Evolutionary conservation across 2,113 vertebrate genomes (phyloP), one percentile per base, ranked within the genome.

Genomic region (Hemicordylus capensis): DNA sequence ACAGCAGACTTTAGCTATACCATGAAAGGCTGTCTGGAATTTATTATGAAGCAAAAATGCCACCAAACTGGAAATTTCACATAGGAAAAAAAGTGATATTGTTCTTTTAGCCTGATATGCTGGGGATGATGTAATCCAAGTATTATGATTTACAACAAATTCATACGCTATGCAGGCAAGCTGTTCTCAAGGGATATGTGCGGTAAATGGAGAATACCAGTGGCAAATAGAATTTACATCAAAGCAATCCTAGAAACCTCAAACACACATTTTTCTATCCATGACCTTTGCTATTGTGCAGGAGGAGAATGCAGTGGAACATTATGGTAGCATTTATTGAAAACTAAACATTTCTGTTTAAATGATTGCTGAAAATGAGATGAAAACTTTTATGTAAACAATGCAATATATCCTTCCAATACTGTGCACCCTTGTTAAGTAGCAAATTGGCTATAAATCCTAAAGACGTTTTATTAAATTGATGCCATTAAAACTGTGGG

Each of bases 41-140:
- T 93, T 96, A 95, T 96, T 97, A 95, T 88, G 87, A 90, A 93
- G 67, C 80, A 95, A 90, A 94, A 96, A 95, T 91, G 92, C 91
- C 95, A 96, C 93, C 94, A 94, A 96, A 95, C 93, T 95, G 93
- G 93, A 95, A 95, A 95, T 92, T 95, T 90, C 89, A 95, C 87
- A 94, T 81, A 83, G 81, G 17, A 76, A 28, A 77, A 69, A 74
- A 80, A 90, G 85, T 85, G 75, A 80, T 86, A 91, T 87, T 87
- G 82, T 91, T 86, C 90, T 95, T 95, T 95, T 92, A 90, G 90
- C 83, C 86, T 84, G 87, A 93, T 93, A 95, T 85, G 89, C 80
- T 95, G 90, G 85, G 94, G 93, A 86, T 96, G 93, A 97, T 94
- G 88, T 92, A 95, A 94, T 92, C 93, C 91, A 95, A 83, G 82